Evolutionary conservation across 1,140 invertebrate genomes (phyloP).

Genomic region (Bombus confusus): DNA sequence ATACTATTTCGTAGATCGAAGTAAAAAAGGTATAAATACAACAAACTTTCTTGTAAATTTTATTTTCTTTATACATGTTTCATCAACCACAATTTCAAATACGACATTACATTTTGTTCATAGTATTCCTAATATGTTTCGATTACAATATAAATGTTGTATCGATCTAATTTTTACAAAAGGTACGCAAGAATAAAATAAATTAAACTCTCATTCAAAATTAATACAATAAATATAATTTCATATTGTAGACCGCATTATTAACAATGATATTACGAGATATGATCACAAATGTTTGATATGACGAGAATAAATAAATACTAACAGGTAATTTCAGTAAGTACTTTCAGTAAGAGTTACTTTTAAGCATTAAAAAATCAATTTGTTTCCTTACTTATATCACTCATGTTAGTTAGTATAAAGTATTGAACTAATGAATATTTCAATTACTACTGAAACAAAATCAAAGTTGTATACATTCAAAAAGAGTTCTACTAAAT

Average conservation of each 20-base stretch:
- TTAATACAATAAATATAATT: neutral
- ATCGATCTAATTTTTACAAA: neutral
- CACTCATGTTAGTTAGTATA: too few relatives aligned
- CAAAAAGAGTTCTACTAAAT: neutral
- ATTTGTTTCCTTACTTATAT: neutral
- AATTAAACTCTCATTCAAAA: neutral
- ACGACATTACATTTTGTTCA: neutral
- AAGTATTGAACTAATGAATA: neutral
- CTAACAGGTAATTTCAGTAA: slow-evolving; percentile 13
- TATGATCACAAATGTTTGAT: slow-evolving; percentile 27
- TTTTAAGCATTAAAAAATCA: slow-evolving; percentile 3
- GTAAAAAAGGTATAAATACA: too few relatives aligned
- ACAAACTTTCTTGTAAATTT: neutral
- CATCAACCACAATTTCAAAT: neutral
- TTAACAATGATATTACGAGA: neutral
- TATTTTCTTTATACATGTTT: slow-evolving; percentile 25
- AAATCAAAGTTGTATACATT: too few relatives aligned
- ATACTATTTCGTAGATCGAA: neutral
- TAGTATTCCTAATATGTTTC: neutral
- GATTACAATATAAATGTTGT: neutral
- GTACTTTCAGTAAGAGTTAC: neutral
- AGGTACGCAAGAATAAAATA: neutral
- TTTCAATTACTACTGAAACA: neutral
- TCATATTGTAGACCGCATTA: neutral
- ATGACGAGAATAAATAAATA: slow-evolving; percentile 26